Base-by-base conservation (phyloP, 2,888 invertebrate genomes). In the Agriopis leucophaearia region DNA sequence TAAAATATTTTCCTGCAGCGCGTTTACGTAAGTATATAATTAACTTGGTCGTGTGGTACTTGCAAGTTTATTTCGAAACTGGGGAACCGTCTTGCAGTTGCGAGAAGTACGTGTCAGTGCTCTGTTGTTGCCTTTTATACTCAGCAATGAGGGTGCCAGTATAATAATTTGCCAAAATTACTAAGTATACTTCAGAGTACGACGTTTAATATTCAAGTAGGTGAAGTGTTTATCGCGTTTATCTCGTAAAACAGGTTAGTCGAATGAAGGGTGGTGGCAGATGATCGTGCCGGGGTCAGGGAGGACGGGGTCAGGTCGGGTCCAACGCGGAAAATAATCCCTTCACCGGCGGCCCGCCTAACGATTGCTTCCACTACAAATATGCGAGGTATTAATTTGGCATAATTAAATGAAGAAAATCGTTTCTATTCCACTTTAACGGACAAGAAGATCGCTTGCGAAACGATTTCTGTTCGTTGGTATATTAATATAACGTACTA, bases 231-330 rank as follows among this genome's bases (percentile, higher is more conserved):
- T 87, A 86, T 87, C 83, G 83, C 81, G 81, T 82, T 85, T 85
- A 86, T 87, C 81, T 83, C 82, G 80, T 86, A 86, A 88, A 89
- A 90, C 91, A 88, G 89, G 91, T 90, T 90, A 86, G 83, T 81
- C 80, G 85, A 86, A 86, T 84, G 86, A 88, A 88, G 86, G 89
- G 88, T 84, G 88, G 82, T 79, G 81, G 75, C 80, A 85, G 85
- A 88, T 86, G 85, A 88, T 86, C 82, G 86, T 78, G 79, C 75
- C 84, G 86, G 85, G 92, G 91, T 90, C 91, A 90, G 79, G 89
- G 79, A 85, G 88, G 85, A 81, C 81, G 80, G 85, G 90, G 90
- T 89, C 88, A 87, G 88, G 86, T 85, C 85, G 85, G 87, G 88
- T 83, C 86, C 81, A 79, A 80, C 83, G 80, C 80, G 83, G 82